Conservation (phyloP, 2,888 invertebrate genomes). For the Emesis russula region DNA sequence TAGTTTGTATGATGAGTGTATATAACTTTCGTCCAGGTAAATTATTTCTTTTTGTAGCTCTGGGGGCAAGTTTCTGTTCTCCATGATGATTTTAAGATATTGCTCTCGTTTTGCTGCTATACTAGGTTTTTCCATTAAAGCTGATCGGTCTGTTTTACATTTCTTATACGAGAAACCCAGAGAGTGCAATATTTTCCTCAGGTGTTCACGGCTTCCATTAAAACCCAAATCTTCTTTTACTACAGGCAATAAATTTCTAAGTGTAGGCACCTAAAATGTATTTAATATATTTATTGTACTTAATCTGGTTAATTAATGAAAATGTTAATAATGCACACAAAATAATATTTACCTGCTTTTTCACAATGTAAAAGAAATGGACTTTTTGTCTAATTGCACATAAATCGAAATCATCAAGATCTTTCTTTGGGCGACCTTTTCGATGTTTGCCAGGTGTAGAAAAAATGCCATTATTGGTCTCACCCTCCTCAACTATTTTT, state of each 20-base stretch:
- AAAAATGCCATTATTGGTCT: conserved; percentile 8
- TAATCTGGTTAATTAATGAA: no score
- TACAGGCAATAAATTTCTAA: conserved; percentile 51
- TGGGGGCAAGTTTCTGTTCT: conserved; percentile 54
- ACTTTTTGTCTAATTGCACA: conserved; percentile 40
- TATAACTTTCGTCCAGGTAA: conserved; percentile 87
- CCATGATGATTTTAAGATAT: conserved; percentile 53
- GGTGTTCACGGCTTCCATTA: conserved; percentile 56
- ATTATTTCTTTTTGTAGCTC: conserved; percentile 76
- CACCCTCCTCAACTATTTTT: conserved; percentile 20
- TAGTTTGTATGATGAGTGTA: conserved; percentile 66
- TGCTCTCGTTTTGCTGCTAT: conserved; percentile 53
- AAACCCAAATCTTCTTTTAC: conserved; percentile 54
- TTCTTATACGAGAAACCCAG: conserved; percentile 65
- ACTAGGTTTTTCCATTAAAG: conserved; percentile 60
- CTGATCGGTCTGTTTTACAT: conserved; percentile 47
- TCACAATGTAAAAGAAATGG: conserved; percentile 4
- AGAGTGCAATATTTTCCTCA: conserved; percentile 46
- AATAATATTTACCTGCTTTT: neutral
- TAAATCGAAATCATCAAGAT: conserved; percentile 35
- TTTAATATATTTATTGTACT: no score
- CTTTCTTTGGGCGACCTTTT: conserved; percentile 36
- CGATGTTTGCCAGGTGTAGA: conserved; percentile 31
- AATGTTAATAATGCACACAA: no score
- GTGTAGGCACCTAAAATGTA: conserved; percentile 41